These are phyloP conservation scores for Catostylus mosaicus DNA, from an alignment of 30 jellyfish, hydroid and myxozoan species.

Conservation along the genomic window DNA sequence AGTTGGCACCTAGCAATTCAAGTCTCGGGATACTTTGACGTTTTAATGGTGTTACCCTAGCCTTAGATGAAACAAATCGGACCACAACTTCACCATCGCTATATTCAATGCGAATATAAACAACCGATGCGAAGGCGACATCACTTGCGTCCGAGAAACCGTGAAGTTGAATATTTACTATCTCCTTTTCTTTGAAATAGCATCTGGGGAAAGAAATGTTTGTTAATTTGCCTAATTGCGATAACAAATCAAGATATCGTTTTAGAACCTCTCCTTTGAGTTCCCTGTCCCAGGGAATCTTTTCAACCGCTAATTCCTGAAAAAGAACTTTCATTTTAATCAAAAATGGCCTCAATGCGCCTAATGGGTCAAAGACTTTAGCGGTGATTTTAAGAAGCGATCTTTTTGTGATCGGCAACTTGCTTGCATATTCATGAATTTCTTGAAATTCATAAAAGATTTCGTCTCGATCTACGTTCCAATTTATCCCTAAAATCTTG, in stretches of 20 bases:
- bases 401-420: too few relatives aligned
- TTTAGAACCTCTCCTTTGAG: slow-evolving; percentile 9
- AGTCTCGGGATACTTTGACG: slow-evolving; percentile 34
- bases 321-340: slow-evolving; percentile 30
- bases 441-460: slow-evolving; percentile 7
- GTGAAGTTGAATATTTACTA: neutral
- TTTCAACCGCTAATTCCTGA: slow-evolving; percentile 57
- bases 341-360: slow-evolving; percentile 8
- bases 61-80: slow-evolving; percentile 22
- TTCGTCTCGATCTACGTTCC: slow-evolving; percentile 24
- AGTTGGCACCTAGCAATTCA: slow-evolving; percentile 30
- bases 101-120: slow-evolving; percentile 8
- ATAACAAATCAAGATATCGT: too few relatives aligned
- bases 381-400: too few relatives aligned
- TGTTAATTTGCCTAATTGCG: too few relatives aligned
- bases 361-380: slow-evolving; percentile 23
- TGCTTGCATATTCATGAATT: too few relatives aligned
- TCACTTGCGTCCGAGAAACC: slow-evolving; percentile 55
- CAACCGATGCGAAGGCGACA: slow-evolving; percentile 38
- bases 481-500: slow-evolving; percentile 21
- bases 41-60: slow-evolving; percentile 30
- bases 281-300: slow-evolving; percentile 56
- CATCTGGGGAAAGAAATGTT: neutral
- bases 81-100: slow-evolving; percentile 15
- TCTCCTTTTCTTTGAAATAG: neutral